These are phyloP conservation scores for Adoxophyes honmai DNA, from an alignment of 1,140 invertebrate genomes.

Conservation along the genomic window DNA sequence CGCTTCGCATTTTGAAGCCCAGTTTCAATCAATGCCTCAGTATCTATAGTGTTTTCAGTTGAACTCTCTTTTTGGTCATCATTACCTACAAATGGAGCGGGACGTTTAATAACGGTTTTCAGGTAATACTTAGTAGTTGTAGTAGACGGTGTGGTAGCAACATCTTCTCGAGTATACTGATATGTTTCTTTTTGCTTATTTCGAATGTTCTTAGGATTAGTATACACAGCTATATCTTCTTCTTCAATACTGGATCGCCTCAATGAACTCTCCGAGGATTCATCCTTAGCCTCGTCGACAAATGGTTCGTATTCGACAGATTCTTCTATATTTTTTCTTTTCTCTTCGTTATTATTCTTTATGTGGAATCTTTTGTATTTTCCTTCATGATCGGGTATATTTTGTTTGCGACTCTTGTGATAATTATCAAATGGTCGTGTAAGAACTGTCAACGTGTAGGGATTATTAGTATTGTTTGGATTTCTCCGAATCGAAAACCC, in stretches of 20 bases:
- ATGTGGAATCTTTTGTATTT: slow-evolving; percentile 21
- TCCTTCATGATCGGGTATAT: slow-evolving; percentile 20
- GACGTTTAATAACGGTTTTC: slow-evolving; percentile 59
- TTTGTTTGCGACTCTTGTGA: slow-evolving; percentile 27
- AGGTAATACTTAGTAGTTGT: slow-evolving; percentile 59
- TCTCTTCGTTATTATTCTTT: slow-evolving; percentile 13
- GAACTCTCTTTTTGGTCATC: slow-evolving; percentile 27
- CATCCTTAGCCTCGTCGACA: background rate
- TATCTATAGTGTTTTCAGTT: slow-evolving; percentile 33
- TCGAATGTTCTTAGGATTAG: slow-evolving; percentile 10
- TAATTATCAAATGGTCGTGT: slow-evolving; percentile 47
- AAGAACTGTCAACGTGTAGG: slow-evolving; percentile 65
- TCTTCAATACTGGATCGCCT: slow-evolving; percentile 29
- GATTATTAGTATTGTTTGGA: slow-evolving; percentile 58
- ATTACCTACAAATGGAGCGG: slow-evolving; percentile 33
- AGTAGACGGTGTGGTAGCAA: slow-evolving; percentile 30
- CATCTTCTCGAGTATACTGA: slow-evolving; percentile 26
- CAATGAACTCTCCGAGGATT: slow-evolving; percentile 24
- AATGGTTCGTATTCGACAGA: slow-evolving; percentile 14
- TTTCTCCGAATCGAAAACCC: slow-evolving; percentile 71
- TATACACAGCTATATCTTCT: slow-evolving; percentile 34
- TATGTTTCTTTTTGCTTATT: slow-evolving; percentile 16
- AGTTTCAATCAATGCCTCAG: slow-evolving; percentile 30
- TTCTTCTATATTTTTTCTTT: slow-evolving; percentile 23
- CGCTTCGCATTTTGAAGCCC: slow-evolving; percentile 22